Base-by-base conservation (phyloP, 2,797 vertebrate genomes). In the Hippoglossus hippoglossus region DNA sequence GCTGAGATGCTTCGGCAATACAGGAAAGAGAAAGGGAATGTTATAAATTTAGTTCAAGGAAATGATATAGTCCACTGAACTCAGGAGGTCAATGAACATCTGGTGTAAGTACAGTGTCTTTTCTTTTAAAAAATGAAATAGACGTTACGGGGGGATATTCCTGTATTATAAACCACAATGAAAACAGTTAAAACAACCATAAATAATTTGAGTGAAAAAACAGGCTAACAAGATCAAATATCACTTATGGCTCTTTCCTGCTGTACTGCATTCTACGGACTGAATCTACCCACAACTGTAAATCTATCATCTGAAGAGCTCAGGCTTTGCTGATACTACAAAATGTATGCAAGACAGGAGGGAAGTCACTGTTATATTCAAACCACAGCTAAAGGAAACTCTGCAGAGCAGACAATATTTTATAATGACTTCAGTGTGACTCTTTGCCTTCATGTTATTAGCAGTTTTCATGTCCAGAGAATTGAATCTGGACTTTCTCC, bases 251-350 rank as follows among this genome's bases (percentile, higher is more conserved):
- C 36, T 39, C 36, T 11, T 39, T 39, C 36, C 36, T 39, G 36
- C 36, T 39, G 36, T 13, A 39, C 36, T 10, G 11, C 54, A 69
- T 55, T 49, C 28, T 49, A 67, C 34, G 10, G 62, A 64, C n/a
- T 55, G 15, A 51, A 51, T 79, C 46, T 56, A 54, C 44, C 66
- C 21, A 39, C 36, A 53, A 31, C 28, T 51, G 36, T 44, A 67
- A 49, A 59, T 71, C 46, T 53, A 54, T 67, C 63, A 58, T 57
- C 22, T 21, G 24, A 34, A 36, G 34, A 36, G 34, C 34, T 36
- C 31, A 34, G 41, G 53, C 49, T 75, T 54, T 61, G 56, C 69
- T 67, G 69, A 79, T 57, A 58, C 52, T 63, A 57, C 63, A 49
- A 39, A 47, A 12, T 56, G 59, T 22, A 24, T 59, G 9, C 22